phyloP scores from a whole-genome alignment of 2,888 invertebrate species.

The Pogonocherus hispidulus region DNA sequence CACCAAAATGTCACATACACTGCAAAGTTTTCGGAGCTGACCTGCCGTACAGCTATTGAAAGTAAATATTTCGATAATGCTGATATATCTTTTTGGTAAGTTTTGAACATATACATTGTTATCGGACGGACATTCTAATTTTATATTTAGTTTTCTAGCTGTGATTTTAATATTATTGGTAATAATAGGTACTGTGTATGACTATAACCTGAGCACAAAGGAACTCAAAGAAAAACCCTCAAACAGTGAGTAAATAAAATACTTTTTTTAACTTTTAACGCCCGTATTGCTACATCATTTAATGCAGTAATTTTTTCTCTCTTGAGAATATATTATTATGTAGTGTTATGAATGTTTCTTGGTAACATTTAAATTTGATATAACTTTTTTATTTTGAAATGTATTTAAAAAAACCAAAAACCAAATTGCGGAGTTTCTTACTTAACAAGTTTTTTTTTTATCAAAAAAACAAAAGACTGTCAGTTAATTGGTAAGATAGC shows the following conservation, averaged over 20 bases:
- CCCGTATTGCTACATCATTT: too few relatives aligned
- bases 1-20: slow-evolving; percentile 57
- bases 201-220: slow-evolving; percentile 52
- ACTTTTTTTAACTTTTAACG: not conserved
- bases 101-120: slow-evolving; percentile 12
- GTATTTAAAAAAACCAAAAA: too few relatives aligned
- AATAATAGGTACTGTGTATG: slow-evolving; percentile 63
- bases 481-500: too few relatives aligned
- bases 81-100: slow-evolving; percentile 66
- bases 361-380: too few relatives aligned
- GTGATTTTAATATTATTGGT: slow-evolving; percentile 59
- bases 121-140: slow-evolving; percentile 14
- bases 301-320: too few relatives aligned
- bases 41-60: slow-evolving; percentile 61
- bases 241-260: slow-evolving; percentile 55
- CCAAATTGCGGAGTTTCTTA: too few relatives aligned
- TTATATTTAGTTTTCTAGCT: slow-evolving; percentile 60
- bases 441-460: too few relatives aligned
- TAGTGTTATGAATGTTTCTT: too few relatives aligned
- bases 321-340: too few relatives aligned
- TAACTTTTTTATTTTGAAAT: too few relatives aligned
- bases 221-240: slow-evolving; percentile 55
- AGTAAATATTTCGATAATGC: slow-evolving; percentile 55
- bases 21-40: slow-evolving; percentile 49
- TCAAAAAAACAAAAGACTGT: too few relatives aligned